Percentiles rank a stretch among this genome's conserved stretches.
Evolutionary conservation across 2,797 vertebrate genomes (phyloP).

Genomic region (Pseudochirops corinnae): DNA sequence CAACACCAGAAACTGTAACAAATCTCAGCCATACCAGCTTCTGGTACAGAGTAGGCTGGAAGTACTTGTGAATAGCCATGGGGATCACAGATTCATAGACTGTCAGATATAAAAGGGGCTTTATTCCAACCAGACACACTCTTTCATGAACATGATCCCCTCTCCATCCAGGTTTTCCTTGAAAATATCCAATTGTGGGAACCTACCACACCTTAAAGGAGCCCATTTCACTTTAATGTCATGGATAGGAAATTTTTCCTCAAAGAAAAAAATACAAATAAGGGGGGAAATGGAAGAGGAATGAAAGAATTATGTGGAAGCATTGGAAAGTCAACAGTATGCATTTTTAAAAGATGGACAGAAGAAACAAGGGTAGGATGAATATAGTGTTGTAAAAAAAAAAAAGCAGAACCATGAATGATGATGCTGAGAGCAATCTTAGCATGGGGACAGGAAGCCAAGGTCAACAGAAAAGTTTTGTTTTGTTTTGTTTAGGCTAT

Average conservation of each 20-base stretch:
- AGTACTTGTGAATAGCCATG: not conserved
- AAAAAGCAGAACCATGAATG: no score
- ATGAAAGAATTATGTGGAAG: not conserved
- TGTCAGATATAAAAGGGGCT: not conserved
- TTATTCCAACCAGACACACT: not conserved
- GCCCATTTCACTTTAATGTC: not conserved
- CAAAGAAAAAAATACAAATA: not conserved
- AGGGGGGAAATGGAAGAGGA: not conserved
- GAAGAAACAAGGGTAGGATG: not conserved
- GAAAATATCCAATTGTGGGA: not conserved
- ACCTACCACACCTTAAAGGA: not conserved
- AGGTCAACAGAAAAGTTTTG: not conserved
- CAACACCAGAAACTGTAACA: not conserved
- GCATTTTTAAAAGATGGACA: not conserved
- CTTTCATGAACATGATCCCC: not conserved
- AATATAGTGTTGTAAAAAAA: not conserved
- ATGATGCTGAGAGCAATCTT: not conserved
- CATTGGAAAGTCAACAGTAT: not conserved
- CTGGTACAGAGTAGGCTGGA: not conserved
- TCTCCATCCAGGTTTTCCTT: not conserved
- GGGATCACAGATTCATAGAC: not conserved
- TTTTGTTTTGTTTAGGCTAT: not conserved
- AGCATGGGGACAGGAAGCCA: not conserved
- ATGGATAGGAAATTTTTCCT: not conserved
- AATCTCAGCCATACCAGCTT: not conserved